Conservation (phyloP, 1,140 invertebrate species). For the Spodoptera litura region DNA sequence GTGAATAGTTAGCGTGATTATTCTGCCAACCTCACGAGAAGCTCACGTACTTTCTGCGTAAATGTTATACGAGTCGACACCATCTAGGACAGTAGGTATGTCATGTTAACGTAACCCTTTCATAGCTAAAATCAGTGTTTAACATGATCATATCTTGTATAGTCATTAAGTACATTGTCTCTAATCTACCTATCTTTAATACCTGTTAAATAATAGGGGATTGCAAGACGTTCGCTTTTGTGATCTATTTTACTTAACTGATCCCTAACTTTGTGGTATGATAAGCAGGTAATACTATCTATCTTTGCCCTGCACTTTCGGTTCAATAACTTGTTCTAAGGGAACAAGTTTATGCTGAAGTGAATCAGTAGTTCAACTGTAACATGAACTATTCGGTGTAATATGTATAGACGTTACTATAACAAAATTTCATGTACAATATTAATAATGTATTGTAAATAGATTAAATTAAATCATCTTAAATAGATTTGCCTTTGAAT, state of each 20-base stretch:
- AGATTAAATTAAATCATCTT: no score
- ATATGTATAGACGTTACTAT: not conserved
- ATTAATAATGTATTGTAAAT: no score
- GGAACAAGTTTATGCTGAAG: constrained; percentile 10
- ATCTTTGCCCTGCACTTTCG: not conserved
- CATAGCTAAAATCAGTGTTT: no score
- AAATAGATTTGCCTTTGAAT: no score
- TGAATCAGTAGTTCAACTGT: not conserved
- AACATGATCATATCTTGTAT: not conserved
- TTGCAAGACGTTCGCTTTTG: not conserved
- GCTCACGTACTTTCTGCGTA: no score
- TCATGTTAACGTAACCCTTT: no score
- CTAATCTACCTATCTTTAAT: not conserved
- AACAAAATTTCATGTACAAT: no score
- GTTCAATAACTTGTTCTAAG: constrained; percentile 16
- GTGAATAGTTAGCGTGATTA: no score
- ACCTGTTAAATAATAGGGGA: not conserved
- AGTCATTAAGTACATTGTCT: constrained; percentile 13
- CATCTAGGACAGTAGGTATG: no score
- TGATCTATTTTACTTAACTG: constrained; percentile 1
- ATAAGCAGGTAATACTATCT: constrained; percentile 8
- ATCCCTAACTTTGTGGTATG: not conserved
- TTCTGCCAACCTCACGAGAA: no score
- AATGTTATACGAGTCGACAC: no score
- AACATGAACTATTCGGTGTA: not conserved